Percentiles rank a stretch among this genome's conserved stretches.
phyloP scores from a whole-genome alignment of 1,140 invertebrate species.

The Gonatopus flavifemur region DNA sequence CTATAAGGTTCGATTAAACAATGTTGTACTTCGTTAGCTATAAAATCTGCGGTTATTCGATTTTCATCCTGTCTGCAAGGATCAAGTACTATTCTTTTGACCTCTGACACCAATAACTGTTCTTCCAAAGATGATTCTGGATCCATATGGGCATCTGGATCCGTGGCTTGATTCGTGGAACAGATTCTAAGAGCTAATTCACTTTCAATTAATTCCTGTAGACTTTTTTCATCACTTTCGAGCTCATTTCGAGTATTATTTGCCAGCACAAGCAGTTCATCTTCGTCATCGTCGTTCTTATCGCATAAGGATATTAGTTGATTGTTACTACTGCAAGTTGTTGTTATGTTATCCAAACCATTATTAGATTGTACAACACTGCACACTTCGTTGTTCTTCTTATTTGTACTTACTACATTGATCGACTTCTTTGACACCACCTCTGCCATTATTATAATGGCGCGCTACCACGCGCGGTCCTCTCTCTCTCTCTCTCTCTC shows the following conservation, averaged over 20 bases:
- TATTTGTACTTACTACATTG: constrained; percentile 57
- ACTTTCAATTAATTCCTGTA: constrained; percentile 53
- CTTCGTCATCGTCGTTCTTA: constrained; percentile 46
- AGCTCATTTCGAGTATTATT: constrained; percentile 46
- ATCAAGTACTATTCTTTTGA: constrained; percentile 39
- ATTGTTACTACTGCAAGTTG: constrained; percentile 49
- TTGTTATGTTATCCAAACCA: constrained; percentile 55
- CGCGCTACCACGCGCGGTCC: constrained; percentile 15
- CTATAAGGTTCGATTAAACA: constrained; percentile 37
- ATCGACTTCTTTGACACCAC: constrained; percentile 54
- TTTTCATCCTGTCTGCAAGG: constrained; percentile 21
- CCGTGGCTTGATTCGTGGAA: constrained; percentile 17
- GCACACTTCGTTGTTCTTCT: constrained; percentile 53
- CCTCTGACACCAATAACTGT: constrained; percentile 10
- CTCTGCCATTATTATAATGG: constrained; percentile 54
- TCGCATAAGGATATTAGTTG: constrained; percentile 51
- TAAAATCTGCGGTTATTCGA: constrained; percentile 44
- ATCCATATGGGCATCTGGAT: constrained; percentile 2
- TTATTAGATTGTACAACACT: constrained; percentile 57
- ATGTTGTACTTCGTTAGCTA: constrained; percentile 41
- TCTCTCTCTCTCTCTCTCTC: background rate
- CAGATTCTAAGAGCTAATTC: constrained; percentile 52
- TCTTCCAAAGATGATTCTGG: constrained; percentile 12
- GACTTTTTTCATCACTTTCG: constrained; percentile 46
- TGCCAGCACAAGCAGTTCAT: constrained; percentile 40